These are phyloP conservation scores for Nineta flava DNA, from an alignment of 2,888 invertebrate genomes.

Conservation along the genomic window DNA sequence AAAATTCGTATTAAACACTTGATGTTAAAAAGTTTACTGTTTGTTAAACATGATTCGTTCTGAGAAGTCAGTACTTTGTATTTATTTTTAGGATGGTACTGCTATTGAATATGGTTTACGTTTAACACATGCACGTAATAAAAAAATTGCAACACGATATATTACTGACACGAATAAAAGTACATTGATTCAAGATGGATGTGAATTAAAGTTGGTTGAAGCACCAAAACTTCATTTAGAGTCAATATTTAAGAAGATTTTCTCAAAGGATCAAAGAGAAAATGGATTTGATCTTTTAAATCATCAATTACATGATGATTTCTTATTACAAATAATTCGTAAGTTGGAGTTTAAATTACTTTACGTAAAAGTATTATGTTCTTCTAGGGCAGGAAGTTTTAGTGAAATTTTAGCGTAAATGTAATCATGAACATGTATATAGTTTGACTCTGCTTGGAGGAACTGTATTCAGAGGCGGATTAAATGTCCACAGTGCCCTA, in stretches of 20 bases:
- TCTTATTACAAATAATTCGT: background rate
- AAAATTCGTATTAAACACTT: too few species aligned
- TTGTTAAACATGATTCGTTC: too few species aligned
- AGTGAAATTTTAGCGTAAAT: too few species aligned
- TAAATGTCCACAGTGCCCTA: too few species aligned
- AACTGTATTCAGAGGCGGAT: too few species aligned
- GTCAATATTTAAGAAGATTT: background rate
- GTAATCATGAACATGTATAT: too few species aligned
- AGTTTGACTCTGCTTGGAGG: too few species aligned
- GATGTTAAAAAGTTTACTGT: too few species aligned
- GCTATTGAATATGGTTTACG: background rate
- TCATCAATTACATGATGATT: background rate
- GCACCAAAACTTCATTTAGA: background rate
- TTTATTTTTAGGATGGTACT: too few species aligned
- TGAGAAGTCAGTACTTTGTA: too few species aligned
- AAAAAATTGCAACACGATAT: background rate
- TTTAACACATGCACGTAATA: background rate
- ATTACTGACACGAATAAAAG: background rate
- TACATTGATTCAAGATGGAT: background rate
- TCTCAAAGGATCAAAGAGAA: background rate
- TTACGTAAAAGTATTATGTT: too few species aligned
- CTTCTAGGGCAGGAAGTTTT: too few species aligned
- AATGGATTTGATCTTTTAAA: background rate
- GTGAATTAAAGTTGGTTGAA: background rate
- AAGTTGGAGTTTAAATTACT: background rate